Conservation (phyloP, 2,888 invertebrate species). For the Tetropium fuscum region DNA sequence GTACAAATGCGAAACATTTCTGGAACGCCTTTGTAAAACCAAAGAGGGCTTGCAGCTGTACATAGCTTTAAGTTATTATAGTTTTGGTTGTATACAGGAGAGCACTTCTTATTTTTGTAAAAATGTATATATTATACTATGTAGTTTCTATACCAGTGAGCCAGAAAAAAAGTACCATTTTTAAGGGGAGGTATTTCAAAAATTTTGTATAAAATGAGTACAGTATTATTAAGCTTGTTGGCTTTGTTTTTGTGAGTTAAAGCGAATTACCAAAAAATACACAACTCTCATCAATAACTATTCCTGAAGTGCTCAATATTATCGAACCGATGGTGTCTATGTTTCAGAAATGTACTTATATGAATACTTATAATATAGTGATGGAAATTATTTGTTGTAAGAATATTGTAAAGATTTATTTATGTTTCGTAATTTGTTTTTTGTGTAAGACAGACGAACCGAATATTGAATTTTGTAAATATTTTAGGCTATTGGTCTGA, state of each 20-base stretch:
- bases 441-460: conserved; percentile 19
- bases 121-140: conserved; percentile 30
- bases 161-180: too few relatives aligned
- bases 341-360: too few relatives aligned
- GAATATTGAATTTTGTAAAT: conserved; percentile 12
- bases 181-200: too few relatives aligned
- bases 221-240: too few relatives aligned
- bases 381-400: conserved; percentile 9
- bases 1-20: neutral
- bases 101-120: conserved; percentile 44
- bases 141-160: too few relatives aligned
- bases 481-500: neutral
- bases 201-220: too few relatives aligned
- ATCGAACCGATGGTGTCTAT: too few relatives aligned
- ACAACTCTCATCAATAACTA: conserved; percentile 17
- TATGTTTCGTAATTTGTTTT: conserved; percentile 21
- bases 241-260: conserved; percentile 7
- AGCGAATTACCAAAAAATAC: conserved; percentile 4
- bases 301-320: conserved; percentile 44
- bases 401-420: conserved; percentile 27
- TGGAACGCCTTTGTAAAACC: conserved; percentile 48
- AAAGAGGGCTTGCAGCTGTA: conserved; percentile 65
- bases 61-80: conserved; percentile 64
- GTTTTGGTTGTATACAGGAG: conserved; percentile 49
- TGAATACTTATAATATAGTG: too few relatives aligned